These are phyloP conservation scores for Mechanitis messenoides DNA, from an alignment of 2,888 invertebrate genomes.

Conservation along the genomic window DNA sequence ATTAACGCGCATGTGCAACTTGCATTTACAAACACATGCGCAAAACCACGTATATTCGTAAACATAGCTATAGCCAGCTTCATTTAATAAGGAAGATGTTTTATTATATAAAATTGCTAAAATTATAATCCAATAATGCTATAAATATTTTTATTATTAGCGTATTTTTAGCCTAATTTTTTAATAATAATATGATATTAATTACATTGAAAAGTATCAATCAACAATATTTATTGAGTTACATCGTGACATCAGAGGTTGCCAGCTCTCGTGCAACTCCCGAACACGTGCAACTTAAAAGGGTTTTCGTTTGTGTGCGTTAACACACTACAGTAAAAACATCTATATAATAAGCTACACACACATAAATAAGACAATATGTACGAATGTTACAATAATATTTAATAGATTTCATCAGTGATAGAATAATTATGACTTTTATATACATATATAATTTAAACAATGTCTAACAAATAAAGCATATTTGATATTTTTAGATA, in stretches of 20 bases:
- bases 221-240: not conserved
- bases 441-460: too few relatives aligned
- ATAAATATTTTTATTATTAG: too few relatives aligned
- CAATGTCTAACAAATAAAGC: too few relatives aligned
- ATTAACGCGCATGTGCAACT: conserved; percentile 30
- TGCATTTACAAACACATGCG: conserved; percentile 27
- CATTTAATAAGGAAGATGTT: not conserved
- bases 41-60: conserved; percentile 7
- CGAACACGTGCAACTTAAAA: conserved; percentile 22
- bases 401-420: too few relatives aligned
- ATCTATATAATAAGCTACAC: not conserved
- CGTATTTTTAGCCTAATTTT: not conserved
- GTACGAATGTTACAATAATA: too few relatives aligned
- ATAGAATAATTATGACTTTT: too few relatives aligned
- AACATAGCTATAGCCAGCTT: conserved; percentile 9
- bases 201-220: not conserved
- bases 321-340: not conserved
- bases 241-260: conserved; percentile 15
- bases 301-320: conserved; percentile 15
- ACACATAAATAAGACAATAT: not conserved
- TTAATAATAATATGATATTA: not conserved
- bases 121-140: too few relatives aligned
- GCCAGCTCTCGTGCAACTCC: conserved; percentile 19
- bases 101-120: too few relatives aligned
- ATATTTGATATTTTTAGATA: too few relatives aligned